A percentile compares a stretch with the other conserved stretches of the same genome.
Conservation (phyloP, 2,113 vertebrate species). For the Eulemur rufifrons region DNA sequence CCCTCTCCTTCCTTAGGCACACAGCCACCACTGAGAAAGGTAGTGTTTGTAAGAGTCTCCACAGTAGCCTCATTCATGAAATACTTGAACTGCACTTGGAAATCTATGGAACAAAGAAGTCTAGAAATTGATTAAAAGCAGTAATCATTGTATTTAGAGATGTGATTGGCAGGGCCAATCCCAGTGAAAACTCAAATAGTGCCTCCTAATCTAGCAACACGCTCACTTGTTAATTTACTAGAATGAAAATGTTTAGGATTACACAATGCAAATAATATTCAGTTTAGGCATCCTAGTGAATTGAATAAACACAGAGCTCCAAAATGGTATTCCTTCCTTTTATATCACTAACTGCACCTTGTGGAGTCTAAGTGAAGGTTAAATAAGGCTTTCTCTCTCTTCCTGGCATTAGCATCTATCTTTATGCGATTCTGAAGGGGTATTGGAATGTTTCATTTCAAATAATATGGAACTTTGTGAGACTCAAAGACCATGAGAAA, state of each 20-base stretch:
- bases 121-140: constrained; percentile 74
- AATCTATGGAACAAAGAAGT: constrained; percentile 45
- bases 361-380: background rate
- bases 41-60: constrained; percentile 37
- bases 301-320: background rate
- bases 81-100: constrained; percentile 58
- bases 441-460: background rate
- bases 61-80: constrained; percentile 24
- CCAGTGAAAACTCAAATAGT: background rate
- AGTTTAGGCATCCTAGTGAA: background rate
- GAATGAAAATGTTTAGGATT: background rate
- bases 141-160: constrained; percentile 68
- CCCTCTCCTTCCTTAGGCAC: background rate
- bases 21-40: background rate
- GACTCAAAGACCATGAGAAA: background rate
- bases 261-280: background rate
- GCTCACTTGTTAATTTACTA: background rate
- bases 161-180: constrained; percentile 60
- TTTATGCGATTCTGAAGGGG: background rate
- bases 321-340: background rate
- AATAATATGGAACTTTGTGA: background rate
- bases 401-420: background rate
- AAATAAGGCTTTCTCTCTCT: background rate
- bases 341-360: background rate
- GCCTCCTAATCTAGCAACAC: background rate